phyloP scores from a whole-genome alignment of 2,888 invertebrate species.

The Pomacea canaliculata region DNA sequence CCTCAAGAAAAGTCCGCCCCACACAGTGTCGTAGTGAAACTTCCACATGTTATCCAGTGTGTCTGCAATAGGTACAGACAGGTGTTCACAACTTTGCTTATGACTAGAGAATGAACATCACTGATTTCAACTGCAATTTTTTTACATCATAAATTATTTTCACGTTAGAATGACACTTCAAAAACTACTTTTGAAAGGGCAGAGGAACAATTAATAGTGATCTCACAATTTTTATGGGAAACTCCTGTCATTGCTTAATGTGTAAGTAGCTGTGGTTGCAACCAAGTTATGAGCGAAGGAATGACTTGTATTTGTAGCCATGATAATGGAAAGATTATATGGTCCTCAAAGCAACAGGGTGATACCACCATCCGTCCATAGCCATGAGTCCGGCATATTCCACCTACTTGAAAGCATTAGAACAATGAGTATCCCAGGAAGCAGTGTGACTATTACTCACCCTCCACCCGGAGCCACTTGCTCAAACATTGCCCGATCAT shows the following conservation, averaged over 20 bases:
- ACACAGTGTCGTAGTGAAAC: slow-evolving; percentile 55
- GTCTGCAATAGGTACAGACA: slow-evolving; percentile 33
- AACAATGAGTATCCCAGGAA: no score
- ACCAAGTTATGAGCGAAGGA: no score
- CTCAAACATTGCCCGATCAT: slow-evolving; percentile 49
- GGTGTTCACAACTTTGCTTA: background rate
- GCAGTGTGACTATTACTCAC: no score
- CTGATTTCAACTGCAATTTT: no score
- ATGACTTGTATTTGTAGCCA: no score
- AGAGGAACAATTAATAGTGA: no score
- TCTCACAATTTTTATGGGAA: no score
- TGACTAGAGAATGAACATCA: background rate
- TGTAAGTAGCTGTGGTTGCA: no score
- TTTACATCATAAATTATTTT: background rate
- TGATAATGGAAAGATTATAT: no score
- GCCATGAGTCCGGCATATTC: slow-evolving; percentile 27
- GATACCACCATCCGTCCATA: background rate
- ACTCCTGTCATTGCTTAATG: no score
- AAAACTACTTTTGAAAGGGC: background rate
- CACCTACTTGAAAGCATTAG: slow-evolving; percentile 7
- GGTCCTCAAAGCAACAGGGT: background rate
- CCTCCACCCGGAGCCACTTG: slow-evolving; percentile 52
- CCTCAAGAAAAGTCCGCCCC: slow-evolving; percentile 54
- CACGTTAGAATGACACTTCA: background rate
- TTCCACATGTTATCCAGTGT: slow-evolving; percentile 47